Evolutionary conservation across 2,797 vertebrate species (phyloP).

Genomic region (Choloepus didactylus): DNA sequence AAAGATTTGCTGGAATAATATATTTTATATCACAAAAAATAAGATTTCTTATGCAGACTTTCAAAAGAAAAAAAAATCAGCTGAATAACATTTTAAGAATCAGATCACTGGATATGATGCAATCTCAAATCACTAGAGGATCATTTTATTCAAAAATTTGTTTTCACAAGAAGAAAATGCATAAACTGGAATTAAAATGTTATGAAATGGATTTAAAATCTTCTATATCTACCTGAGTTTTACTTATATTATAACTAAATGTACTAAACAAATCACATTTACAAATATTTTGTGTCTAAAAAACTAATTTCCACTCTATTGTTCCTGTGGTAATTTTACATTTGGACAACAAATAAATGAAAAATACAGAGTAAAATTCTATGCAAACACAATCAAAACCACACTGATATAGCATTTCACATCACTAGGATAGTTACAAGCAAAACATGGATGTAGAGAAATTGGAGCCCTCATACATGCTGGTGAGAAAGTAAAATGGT

Average conservation of each 20-base stretch:
- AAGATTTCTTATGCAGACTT: conserved; percentile 80
- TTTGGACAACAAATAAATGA: neutral
- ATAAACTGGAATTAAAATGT: neutral
- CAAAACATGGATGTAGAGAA: too few species aligned
- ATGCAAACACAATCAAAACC: too few species aligned
- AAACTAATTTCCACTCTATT: neutral
- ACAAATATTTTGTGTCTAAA: neutral
- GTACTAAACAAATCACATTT: neutral
- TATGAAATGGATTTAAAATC: neutral
- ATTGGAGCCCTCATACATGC: too few species aligned
- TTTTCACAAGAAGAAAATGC: neutral
- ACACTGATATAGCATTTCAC: too few species aligned
- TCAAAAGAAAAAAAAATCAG: conserved; percentile 56
- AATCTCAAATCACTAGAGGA: neutral
- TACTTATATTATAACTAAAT: neutral
- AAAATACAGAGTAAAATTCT: neutral
- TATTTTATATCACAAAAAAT: conserved; percentile 78
- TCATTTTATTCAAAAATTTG: neutral
- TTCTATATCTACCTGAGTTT: neutral
- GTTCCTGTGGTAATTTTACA: neutral
- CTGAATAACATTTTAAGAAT: conserved; percentile 64
- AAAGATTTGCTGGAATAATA: conserved; percentile 76
- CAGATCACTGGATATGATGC: neutral
- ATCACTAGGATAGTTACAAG: too few species aligned
- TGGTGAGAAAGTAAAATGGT: too few species aligned